A percentile compares a stretch with the other conserved stretches of the same genome.
Evolutionary conservation across 1,140 invertebrate genomes (phyloP).

Genomic region (Propsilocerus akamusi): DNA sequence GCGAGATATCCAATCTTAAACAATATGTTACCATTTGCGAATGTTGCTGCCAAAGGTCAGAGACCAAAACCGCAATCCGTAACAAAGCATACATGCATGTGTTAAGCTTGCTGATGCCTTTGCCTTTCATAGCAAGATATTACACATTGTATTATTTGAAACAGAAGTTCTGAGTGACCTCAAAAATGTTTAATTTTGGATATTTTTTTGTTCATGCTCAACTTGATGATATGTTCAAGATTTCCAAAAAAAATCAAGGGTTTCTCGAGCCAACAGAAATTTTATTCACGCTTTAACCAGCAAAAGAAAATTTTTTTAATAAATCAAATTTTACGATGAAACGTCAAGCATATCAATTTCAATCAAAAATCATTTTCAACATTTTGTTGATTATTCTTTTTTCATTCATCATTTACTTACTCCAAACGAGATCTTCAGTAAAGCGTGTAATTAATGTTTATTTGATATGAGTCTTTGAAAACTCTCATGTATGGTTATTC

Average conservation of each 20-base stretch:
- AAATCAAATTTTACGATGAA: neutral
- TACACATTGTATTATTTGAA: no score
- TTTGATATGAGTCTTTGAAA: no score
- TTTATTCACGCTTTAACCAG: neutral
- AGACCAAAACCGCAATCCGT: neutral
- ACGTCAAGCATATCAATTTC: neutral
- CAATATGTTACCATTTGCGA: constrained; percentile 3
- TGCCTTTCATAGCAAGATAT: no score
- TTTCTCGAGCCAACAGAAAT: no score
- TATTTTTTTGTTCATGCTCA: neutral
- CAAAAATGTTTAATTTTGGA: neutral
- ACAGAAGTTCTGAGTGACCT: neutral
- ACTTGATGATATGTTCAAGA: neutral
- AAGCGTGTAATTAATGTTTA: no score
- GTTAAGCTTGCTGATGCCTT: neutral
- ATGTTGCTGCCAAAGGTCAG: constrained; percentile 1
- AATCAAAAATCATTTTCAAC: no score
- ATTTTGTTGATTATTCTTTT: no score
- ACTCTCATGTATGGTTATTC: no score
- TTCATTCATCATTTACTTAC: no score
- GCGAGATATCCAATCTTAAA: neutral
- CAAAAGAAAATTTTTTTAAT: no score
- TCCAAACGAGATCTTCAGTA: no score
- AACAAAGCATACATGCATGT: neutral
- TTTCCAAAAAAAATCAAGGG: no score